Percentiles rank a stretch among this genome's conserved stretches.
These are phyloP conservation scores for Bombus haemorrhoidalis DNA, from an alignment of 1,140 invertebrate species.

Conservation along the genomic window DNA sequence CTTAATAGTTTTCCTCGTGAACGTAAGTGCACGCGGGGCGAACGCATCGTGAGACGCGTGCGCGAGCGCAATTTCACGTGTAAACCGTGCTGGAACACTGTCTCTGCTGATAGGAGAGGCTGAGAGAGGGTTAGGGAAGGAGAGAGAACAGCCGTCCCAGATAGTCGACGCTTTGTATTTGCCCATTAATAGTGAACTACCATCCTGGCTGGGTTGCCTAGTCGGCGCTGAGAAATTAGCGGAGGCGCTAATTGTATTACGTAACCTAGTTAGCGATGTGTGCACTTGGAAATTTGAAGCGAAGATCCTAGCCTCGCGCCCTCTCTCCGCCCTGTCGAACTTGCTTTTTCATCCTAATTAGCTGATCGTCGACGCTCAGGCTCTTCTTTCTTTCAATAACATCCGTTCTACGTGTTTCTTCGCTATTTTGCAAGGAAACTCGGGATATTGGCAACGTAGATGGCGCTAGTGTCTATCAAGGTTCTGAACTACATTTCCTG, in stretches of 20 bases:
- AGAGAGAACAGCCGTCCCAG: conserved; percentile 62
- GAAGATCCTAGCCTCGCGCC: conserved; percentile 53
- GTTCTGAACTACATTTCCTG: not conserved
- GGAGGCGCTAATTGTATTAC: conserved; percentile 79
- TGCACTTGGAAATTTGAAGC: conserved; percentile 72
- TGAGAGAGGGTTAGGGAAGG: not conserved
- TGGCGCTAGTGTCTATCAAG: not conserved
- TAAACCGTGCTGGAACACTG: conserved; percentile 14
- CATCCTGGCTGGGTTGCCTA: conserved; percentile 72
- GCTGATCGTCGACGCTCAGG: conserved; percentile 13
- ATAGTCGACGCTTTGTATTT: conserved; percentile 79
- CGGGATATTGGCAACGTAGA: not conserved
- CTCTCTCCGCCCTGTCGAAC: not conserved
- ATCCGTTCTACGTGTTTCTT: not conserved
- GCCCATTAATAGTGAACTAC: conserved; percentile 80
- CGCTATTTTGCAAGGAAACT: not conserved
- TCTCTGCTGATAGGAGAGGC: conserved; percentile 32
- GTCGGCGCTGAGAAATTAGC: conserved; percentile 78
- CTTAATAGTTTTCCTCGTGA: not conserved
- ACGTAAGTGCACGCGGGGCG: not conserved
- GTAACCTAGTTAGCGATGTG: conserved; percentile 78
- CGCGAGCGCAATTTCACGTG: conserved; percentile 3
- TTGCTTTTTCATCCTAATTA: conserved; percentile 63
- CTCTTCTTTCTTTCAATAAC: not conserved
- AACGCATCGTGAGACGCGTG: not conserved